These are phyloP conservation scores for Drosophila acutilabella DNA, from an alignment of 2,888 invertebrate species.

Conservation along the genomic window DNA sequence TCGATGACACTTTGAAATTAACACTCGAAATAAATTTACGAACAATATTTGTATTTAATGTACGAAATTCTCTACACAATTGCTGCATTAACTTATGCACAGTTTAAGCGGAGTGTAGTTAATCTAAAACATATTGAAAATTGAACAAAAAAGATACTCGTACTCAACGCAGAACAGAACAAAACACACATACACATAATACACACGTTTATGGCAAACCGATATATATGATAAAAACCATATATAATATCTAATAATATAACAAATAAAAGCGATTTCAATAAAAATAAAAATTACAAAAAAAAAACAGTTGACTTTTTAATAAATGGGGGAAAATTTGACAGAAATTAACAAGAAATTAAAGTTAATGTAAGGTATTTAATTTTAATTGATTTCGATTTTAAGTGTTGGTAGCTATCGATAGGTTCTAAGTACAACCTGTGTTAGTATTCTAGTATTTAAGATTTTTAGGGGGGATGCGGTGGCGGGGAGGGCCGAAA, in stretches of 20 bases:
- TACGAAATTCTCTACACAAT: conserved; percentile 58
- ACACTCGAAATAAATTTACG: conserved; percentile 41
- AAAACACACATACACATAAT: conserved; percentile 45
- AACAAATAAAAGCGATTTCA: conserved; percentile 76
- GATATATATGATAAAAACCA: conserved; percentile 77
- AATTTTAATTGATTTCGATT: no score
- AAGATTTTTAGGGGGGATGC: no score
- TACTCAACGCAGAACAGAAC: conserved; percentile 48
- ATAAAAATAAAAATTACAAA: conserved; percentile 69
- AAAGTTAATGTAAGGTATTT: no score
- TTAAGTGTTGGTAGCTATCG: no score
- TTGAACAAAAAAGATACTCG: conserved; percentile 49
- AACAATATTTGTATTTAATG: conserved; percentile 63
- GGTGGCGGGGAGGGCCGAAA: no score
- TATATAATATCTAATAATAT: conserved; percentile 75
- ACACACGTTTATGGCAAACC: conserved; percentile 75
- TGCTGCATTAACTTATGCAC: conserved; percentile 25
- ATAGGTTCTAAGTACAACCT: no score
- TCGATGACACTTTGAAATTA: conserved; percentile 49
- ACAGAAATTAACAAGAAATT: not conserved
- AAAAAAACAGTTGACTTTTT: conserved; percentile 7
- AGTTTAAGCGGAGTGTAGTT: conserved; percentile 32
- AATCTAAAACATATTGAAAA: conserved; percentile 46
- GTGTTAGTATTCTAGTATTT: no score
- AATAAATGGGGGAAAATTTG: not conserved